Evolutionary conservation across 2,113 vertebrate species (phyloP), one percentile per base, ranked within the genome.

Genomic region (Coptodon rendalli): DNA sequence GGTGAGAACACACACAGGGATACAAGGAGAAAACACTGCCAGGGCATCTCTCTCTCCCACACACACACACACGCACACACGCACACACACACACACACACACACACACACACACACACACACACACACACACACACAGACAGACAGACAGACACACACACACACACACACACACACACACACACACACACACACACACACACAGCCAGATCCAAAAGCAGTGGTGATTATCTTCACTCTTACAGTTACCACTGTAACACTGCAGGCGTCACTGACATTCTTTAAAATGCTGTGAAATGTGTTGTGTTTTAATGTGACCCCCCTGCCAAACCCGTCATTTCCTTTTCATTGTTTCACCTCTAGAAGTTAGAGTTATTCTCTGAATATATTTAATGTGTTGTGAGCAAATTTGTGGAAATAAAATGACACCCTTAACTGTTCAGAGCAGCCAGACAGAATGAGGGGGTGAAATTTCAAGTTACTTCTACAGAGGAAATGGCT

Each of bases 401-500:
- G 86, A 40, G 17, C 63, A 86, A 36, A 87, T 38, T 16, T n/a
- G 48, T 86, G 76, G 48, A 84, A 89, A 89, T 86, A 66, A 83
- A 91, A 91, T 87, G 68, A 31, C 56, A 81, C 22, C 71, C 36
- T 34, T 22, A 88, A 79, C 84, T 59, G 66, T 10, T 79, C 9
- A 9, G 24, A 43, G 53, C 5, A 36, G 13, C 17, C n/a, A 5
- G 40, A 48, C 45, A 56, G 53, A 82, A 86, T 84, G 43, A 84
- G 14, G 81, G 43, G 29, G 11, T 81, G 17, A 66, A 76, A 87
- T 87, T 84, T 66, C 43, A 45, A 52, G 43, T 84, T 27, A 52
- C 90, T 80, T 90, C 34, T 52, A 16, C 14, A 24, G 43, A 80
- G 86, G 86, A 90, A 89, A 85, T 86, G 76, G 79, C 76, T 80